Evolutionary conservation across 2,797 vertebrate genomes (phyloP).

Genomic region (Eulemur rubriventer): DNA sequence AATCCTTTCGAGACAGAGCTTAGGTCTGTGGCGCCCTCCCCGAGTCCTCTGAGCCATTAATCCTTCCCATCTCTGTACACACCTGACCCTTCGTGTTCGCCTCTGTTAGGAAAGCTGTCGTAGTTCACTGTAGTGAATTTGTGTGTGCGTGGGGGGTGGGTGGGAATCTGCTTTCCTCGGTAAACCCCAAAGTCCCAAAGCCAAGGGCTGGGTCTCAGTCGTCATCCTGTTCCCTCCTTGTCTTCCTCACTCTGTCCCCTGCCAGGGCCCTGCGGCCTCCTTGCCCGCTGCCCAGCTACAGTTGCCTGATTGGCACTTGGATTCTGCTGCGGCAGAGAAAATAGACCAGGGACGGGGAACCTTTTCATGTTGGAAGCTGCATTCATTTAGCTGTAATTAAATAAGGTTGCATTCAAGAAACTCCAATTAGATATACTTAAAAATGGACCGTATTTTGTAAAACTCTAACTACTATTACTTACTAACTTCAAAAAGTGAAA

Average conservation of each 20-base stretch:
- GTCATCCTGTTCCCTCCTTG: fast-evolving
- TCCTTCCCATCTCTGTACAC: not conserved
- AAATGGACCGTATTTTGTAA: not conserved
- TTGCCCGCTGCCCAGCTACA: not conserved
- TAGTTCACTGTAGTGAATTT: not conserved
- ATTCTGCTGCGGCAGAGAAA: conserved; percentile 41
- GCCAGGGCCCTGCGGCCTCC: not conserved
- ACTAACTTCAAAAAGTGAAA: not conserved
- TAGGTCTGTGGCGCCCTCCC: not conserved
- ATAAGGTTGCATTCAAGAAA: not conserved
- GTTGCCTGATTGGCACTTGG: conserved; percentile 54
- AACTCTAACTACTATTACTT: not conserved
- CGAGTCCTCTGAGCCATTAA: not conserved
- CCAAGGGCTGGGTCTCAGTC: not conserved
- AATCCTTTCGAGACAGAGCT: not conserved
- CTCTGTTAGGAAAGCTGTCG: not conserved
- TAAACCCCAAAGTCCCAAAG: not conserved
- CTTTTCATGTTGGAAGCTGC: not conserved
- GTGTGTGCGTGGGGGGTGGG: not conserved
- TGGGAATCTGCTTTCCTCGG: not conserved
- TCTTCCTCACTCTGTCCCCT: not conserved
- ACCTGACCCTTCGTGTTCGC: not conserved
- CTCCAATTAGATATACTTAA: not conserved
- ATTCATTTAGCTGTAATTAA: not conserved
- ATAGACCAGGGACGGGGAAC: not conserved